Conservation (phyloP, 1,140 invertebrate species). For the Drosophila sproati region DNA sequence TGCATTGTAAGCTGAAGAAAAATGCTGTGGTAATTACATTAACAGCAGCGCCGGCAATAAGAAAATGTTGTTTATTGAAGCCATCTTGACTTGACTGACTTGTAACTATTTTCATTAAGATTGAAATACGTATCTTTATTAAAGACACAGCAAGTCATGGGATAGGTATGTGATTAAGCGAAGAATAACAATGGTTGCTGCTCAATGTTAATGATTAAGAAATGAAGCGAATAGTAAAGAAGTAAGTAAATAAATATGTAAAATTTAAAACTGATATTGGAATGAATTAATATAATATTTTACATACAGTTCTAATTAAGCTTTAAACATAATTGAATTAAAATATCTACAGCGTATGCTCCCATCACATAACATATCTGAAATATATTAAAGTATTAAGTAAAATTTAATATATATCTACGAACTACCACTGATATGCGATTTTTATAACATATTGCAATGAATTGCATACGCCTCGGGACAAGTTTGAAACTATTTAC, state of each 20-base stretch:
- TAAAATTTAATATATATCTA: too few relatives aligned
- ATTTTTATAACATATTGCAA: neutral
- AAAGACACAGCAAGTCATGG: neutral
- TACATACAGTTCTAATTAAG: too few relatives aligned
- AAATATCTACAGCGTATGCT: too few relatives aligned
- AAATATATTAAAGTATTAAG: too few relatives aligned
- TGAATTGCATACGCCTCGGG: conserved; percentile 2
- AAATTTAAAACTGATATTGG: too few relatives aligned
- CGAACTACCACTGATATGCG: neutral
- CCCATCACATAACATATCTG: too few relatives aligned
- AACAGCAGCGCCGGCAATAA: conserved; percentile 52
- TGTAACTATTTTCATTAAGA: conserved; percentile 78
- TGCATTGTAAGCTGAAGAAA: conserved; percentile 46
- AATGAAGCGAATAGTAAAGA: neutral
- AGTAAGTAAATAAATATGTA: too few relatives aligned
- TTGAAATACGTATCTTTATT: conserved; percentile 63
- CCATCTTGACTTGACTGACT: conserved; percentile 29
- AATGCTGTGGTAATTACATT: conserved; percentile 78
- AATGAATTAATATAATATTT: too few relatives aligned
- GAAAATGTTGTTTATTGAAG: conserved; percentile 65
- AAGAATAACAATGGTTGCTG: neutral
- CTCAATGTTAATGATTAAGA: too few relatives aligned
- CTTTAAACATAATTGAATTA: too few relatives aligned
- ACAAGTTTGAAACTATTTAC: conserved; percentile 15
- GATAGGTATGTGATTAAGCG: too few relatives aligned